These are phyloP conservation scores for Herpetotheres cachinnans DNA, from an alignment of 2,113 vertebrate species.

Conservation along the genomic window DNA sequence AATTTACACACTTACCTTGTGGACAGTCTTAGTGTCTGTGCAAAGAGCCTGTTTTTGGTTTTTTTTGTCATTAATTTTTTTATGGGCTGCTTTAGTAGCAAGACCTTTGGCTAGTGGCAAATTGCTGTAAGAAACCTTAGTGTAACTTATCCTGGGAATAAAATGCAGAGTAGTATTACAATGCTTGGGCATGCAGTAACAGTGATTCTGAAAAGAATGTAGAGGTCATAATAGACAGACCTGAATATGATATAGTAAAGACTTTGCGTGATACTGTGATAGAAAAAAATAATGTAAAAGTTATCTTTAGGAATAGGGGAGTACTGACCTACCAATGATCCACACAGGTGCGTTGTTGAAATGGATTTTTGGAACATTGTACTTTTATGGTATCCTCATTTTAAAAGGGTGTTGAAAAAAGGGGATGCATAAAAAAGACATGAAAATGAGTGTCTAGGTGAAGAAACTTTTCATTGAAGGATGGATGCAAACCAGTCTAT, in stretches of 20 bases:
- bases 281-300: neutral
- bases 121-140: neutral
- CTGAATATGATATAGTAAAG: neutral
- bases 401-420: neutral
- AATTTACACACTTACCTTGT: neutral
- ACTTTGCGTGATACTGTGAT: neutral
- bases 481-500: neutral
- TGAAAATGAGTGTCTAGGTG: neutral
- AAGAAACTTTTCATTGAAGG: neutral
- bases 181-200: neutral
- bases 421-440: neutral
- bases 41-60: neutral
- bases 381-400: neutral
- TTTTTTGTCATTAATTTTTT: neutral
- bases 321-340: neutral
- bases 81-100: neutral
- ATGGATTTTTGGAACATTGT: neutral
- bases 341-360: neutral
- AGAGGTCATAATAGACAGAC: neutral
- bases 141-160: neutral
- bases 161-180: neutral
- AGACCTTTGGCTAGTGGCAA: neutral
- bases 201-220: neutral
- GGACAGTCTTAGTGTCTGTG: neutral
- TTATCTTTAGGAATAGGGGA: neutral